Evolutionary conservation across 2,888 invertebrate species (phyloP).

Genomic region (Yponomeuta plumbellus): DNA sequence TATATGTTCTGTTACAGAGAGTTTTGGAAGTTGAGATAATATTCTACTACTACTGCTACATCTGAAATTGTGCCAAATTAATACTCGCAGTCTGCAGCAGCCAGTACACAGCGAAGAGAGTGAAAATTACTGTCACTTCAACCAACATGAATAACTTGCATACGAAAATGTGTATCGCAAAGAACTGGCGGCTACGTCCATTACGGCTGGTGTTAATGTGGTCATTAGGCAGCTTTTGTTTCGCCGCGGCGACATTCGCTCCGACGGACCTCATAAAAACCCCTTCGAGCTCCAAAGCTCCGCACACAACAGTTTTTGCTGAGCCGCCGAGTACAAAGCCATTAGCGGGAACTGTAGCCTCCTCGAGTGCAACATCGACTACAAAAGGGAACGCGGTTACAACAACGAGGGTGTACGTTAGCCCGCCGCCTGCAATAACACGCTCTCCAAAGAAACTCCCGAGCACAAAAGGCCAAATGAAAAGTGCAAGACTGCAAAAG

Average conservation of each 20-base stretch:
- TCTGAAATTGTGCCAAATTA: conserved; percentile 35
- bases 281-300: conserved; percentile 40
- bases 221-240: conserved; percentile 44
- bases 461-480: conserved; percentile 54
- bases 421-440: conserved; percentile 43
- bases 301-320: conserved; percentile 38
- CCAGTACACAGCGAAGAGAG: not conserved
- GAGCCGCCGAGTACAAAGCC: conserved; percentile 40
- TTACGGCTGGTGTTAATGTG: conserved; percentile 43
- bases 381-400: conserved; percentile 57
- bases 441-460: conserved; percentile 50
- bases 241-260: conserved; percentile 41
- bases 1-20: not conserved
- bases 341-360: conserved; percentile 47
- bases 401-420: conserved; percentile 49
- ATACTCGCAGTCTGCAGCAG: not conserved
- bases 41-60: conserved; percentile 2
- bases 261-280: conserved; percentile 44
- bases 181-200: not conserved
- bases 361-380: conserved; percentile 47
- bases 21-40: conserved; percentile 12
- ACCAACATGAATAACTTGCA: conserved; percentile 14
- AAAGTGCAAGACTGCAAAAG: conserved; percentile 66
- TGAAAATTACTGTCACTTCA: conserved; percentile 4
- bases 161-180: conserved; percentile 19